Evolutionary conservation across 2,113 vertebrate species (phyloP).

Genomic region (Lophius piscatorius): DNA sequence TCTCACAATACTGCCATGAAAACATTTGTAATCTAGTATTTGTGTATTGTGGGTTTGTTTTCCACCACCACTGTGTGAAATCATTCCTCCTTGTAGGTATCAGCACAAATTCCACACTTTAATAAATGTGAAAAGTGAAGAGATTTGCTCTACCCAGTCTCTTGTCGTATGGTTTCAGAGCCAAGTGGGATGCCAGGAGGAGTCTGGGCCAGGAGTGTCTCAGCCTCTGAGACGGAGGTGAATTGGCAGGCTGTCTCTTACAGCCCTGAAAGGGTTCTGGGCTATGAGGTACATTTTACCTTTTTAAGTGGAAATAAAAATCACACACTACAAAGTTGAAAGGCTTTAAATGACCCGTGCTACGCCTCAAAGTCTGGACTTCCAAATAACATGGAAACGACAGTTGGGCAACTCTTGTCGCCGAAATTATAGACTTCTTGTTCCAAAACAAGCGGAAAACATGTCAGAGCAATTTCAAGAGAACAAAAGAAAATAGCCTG

Average conservation of each 20-base stretch:
- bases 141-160: slow-evolving; percentile 62
- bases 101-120: slow-evolving; percentile 35
- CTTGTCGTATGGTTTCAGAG: slow-evolving; percentile 81
- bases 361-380: slow-evolving; percentile 55
- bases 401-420: slow-evolving; percentile 31
- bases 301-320: slow-evolving; percentile 75
- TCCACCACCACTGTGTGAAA: slow-evolving; percentile 49
- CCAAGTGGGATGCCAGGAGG: slow-evolving; percentile 85
- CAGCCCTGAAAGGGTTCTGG: slow-evolving; percentile 89
- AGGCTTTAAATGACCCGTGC: slow-evolving; percentile 64
- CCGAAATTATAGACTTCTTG: slow-evolving; percentile 64
- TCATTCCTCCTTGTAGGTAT: slow-evolving; percentile 55
- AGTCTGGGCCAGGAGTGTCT: slow-evolving; percentile 87
- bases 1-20: slow-evolving; percentile 36
- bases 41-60: slow-evolving; percentile 40
- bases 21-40: slow-evolving; percentile 65
- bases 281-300: slow-evolving; percentile 89
- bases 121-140: slow-evolving; percentile 50
- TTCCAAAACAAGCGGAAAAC: slow-evolving; percentile 47
- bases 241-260: slow-evolving; percentile 87
- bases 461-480: slow-evolving; percentile 43
- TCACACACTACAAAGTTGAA: slow-evolving; percentile 51
- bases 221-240: slow-evolving; percentile 90
- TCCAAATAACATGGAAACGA: slow-evolving; percentile 66
- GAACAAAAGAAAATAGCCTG: slow-evolving; percentile 63